These are phyloP conservation scores for Pampus argenteus DNA, from an alignment of 2,797 vertebrate genomes.

Conservation along the genomic window DNA sequence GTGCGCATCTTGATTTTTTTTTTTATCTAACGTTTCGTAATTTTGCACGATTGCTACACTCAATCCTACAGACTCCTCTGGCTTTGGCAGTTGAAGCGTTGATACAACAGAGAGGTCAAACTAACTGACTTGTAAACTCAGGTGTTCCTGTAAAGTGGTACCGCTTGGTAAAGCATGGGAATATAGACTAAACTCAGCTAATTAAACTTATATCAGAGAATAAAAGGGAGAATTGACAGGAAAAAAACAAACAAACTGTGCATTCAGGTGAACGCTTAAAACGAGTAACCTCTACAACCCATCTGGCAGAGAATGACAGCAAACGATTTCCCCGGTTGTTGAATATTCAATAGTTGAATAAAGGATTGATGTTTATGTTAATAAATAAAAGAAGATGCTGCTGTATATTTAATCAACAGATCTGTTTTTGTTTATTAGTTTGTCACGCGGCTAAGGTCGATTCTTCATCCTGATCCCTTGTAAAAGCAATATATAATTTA, in stretches of 20 bases:
- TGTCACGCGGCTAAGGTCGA: neutral
- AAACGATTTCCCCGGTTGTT: neutral
- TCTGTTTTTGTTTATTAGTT: neutral
- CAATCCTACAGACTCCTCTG: conserved; percentile 37
- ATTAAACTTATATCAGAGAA: conserved; percentile 40
- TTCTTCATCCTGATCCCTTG: neutral
- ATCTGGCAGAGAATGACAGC: conserved; percentile 14
- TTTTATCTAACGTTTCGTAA: conserved; percentile 11
- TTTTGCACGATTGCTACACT: conserved; percentile 29
- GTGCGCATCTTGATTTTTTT: conserved; percentile 4
- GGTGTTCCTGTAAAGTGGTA: conserved; percentile 55
- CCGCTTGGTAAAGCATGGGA: conserved; percentile 13
- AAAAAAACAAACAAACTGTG: neutral
- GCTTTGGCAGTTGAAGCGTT: conserved; percentile 41
- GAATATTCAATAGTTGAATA: conserved; percentile 4
- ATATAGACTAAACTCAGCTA: conserved; percentile 37
- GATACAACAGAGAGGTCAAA: conserved; percentile 48
- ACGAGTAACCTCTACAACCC: conserved; percentile 3
- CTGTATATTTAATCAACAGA: neutral
- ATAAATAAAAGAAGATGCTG: neutral
- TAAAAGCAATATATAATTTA: conserved; percentile 19
- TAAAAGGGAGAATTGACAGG: neutral
- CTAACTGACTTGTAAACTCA: conserved; percentile 45
- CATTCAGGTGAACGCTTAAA: conserved; percentile 18
- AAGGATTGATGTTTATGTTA: neutral